phyloP scores from a whole-genome alignment of 2,888 invertebrate species.

The Sinopyrophorus schimmeli region DNA sequence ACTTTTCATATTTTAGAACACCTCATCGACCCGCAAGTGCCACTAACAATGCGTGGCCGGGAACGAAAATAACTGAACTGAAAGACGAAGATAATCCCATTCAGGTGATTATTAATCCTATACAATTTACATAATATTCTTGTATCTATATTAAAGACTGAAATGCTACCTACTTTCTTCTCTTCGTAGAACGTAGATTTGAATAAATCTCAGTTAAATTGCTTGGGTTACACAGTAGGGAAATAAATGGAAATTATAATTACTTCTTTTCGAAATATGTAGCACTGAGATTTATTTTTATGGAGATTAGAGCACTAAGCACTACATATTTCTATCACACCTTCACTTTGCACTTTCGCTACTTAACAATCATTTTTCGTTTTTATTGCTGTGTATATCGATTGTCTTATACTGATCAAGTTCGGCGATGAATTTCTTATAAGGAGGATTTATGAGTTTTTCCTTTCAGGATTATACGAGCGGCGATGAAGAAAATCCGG shows the following conservation, averaged over 20 bases:
- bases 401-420: background rate
- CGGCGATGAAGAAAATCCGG: conserved; percentile 63
- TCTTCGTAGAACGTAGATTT: conserved; percentile 32
- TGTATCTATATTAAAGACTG: conserved; percentile 16
- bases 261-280: conserved; percentile 10
- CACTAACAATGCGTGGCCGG: conserved; percentile 38
- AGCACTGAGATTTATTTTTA: conserved; percentile 33
- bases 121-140: conserved; percentile 19
- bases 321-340: conserved; percentile 56
- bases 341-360: conserved; percentile 43
- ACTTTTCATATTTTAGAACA: conserved; percentile 43
- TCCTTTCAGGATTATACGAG: conserved; percentile 65
- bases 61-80: conserved; percentile 46
- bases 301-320: conserved; percentile 48
- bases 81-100: conserved; percentile 51
- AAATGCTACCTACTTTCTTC: conserved; percentile 15
- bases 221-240: background rate
- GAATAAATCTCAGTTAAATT: conserved; percentile 32
- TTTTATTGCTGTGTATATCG: conserved; percentile 1
- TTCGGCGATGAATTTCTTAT: conserved; percentile 4
- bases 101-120: conserved; percentile 47
- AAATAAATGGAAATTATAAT: conserved; percentile 18
- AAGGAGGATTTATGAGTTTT: background rate
- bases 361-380: conserved; percentile 6
- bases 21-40: conserved; percentile 47